These are phyloP conservation scores for Listronotus oregonensis DNA, from an alignment of 1,140 invertebrate species.

Conservation along the genomic window DNA sequence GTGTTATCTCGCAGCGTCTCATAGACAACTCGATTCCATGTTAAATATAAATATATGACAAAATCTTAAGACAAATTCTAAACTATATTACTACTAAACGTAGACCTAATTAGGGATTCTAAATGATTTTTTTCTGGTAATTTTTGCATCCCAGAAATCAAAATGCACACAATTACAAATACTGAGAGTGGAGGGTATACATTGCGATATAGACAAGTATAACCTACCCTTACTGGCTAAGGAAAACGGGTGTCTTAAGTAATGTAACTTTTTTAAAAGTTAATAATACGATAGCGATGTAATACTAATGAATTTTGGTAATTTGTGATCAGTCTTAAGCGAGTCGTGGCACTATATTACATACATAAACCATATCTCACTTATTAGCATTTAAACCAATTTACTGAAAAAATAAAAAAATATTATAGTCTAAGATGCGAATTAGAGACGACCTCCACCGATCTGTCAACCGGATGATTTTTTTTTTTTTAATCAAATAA, in stretches of 20 bases:
- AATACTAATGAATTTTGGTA: slow-evolving; percentile 5
- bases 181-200: slow-evolving; percentile 50
- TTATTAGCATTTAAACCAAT: too few species aligned
- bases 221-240: slow-evolving; percentile 9
- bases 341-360: too few species aligned
- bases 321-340: too few species aligned
- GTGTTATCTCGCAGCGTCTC: slow-evolving; percentile 38
- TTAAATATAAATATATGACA: slow-evolving; percentile 54
- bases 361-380: too few species aligned
- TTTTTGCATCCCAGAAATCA: slow-evolving; percentile 23
- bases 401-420: too few species aligned
- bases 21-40: slow-evolving; percentile 44
- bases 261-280: neutral
- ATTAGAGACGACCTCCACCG: too few species aligned
- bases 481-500: too few species aligned
- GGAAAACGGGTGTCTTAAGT: slow-evolving; percentile 1
- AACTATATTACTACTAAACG: slow-evolving; percentile 14
- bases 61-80: slow-evolving; percentile 42
- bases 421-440: too few species aligned
- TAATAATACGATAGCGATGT: neutral
- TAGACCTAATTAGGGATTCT: slow-evolving; percentile 39
- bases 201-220: slow-evolving; percentile 35
- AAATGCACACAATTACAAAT: slow-evolving; percentile 52
- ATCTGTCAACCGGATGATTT: too few species aligned
- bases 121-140: slow-evolving; percentile 20